A percentile compares a stretch with the other conserved stretches of the same genome.
phyloP scores from a whole-genome alignment of 2,888 invertebrate genomes.

The Lasioglossum vierecki region DNA sequence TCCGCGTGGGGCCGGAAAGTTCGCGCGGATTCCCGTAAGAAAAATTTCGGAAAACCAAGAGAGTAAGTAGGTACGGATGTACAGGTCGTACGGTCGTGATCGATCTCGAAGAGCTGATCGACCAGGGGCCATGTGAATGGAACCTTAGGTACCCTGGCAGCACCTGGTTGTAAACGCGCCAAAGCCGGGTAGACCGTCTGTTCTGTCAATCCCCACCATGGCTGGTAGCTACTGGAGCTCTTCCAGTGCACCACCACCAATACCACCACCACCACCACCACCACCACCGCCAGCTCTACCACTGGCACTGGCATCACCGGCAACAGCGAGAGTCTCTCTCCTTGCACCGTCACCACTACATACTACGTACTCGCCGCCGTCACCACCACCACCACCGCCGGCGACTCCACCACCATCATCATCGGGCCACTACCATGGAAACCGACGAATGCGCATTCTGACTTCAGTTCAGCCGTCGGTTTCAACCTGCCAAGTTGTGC shows the following conservation, averaged over 20 bases:
- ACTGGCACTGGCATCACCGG: constrained; percentile 41
- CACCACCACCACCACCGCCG: constrained; percentile 43
- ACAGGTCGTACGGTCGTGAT: not conserved
- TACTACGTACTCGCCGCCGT: constrained; percentile 22
- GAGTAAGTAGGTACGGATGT: not conserved
- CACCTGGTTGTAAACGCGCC: constrained; percentile 68
- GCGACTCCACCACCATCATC: constrained; percentile 48
- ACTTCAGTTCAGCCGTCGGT: constrained; percentile 77
- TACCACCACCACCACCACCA: not conserved
- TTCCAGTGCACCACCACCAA: constrained; percentile 58
- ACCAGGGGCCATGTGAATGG: constrained; percentile 52
- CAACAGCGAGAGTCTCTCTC: constrained; percentile 10
- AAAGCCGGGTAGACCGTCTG: constrained; percentile 71
- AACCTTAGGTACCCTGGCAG: constrained; percentile 60
- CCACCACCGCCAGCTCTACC: constrained; percentile 39
- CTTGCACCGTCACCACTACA: constrained; percentile 35
- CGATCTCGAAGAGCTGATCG: constrained; percentile 32
- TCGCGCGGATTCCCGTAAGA: not conserved
- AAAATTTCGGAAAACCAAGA: not conserved
- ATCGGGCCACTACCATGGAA: constrained; percentile 71
- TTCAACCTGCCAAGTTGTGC: constrained; percentile 70
- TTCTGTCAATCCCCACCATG: constrained; percentile 72
- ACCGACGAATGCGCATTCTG: constrained; percentile 77
- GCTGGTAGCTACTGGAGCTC: constrained; percentile 61
- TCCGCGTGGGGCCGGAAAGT: not conserved